phyloP scores from a whole-genome alignment of 2,113 vertebrate genomes.

The Phycodurus eques region DNA sequence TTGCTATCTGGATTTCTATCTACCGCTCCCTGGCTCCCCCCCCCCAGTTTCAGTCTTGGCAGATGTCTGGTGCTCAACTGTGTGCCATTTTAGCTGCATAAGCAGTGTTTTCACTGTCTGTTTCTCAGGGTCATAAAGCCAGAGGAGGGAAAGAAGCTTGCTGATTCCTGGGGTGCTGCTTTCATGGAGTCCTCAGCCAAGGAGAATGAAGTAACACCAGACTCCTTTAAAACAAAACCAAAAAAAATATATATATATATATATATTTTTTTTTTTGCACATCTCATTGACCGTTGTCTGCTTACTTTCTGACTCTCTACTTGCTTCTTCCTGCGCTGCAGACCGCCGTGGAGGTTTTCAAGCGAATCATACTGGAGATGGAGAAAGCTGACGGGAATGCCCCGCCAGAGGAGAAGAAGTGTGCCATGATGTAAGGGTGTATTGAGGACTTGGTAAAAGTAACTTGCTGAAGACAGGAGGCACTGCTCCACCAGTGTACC shows the following conservation, averaged over 20 bases:
- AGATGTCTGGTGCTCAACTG: not conserved
- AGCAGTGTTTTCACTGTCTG: not conserved
- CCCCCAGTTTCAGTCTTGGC: not conserved
- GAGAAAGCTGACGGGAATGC: conserved; percentile 78
- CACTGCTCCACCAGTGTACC: conserved; percentile 66
- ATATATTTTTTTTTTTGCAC: not conserved
- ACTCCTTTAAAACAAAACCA: too few species aligned
- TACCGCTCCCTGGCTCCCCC: not conserved
- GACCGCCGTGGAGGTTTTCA: conserved; percentile 82
- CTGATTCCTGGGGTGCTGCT: conserved; percentile 77
- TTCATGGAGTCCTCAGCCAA: conserved; percentile 86
- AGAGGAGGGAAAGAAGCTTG: conserved; percentile 83
- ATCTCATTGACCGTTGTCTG: not conserved
- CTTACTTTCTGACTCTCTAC: not conserved
- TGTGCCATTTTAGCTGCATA: not conserved
- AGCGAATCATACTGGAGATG: conserved; percentile 81
- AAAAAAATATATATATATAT: too few species aligned
- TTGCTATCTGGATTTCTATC: not conserved
- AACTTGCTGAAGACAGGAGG: conserved; percentile 62
- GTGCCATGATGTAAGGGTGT: conserved; percentile 70
- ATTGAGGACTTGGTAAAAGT: conserved; percentile 55
- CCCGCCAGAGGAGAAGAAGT: conserved; percentile 75
- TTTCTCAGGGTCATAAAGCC: conserved; percentile 72
- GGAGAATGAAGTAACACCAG: conserved; percentile 79
- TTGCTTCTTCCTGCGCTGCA: conserved; percentile 35